These are phyloP conservation scores for Drosophila busckii DNA, from an alignment of 1,140 invertebrate genomes.

Conservation along the genomic window DNA sequence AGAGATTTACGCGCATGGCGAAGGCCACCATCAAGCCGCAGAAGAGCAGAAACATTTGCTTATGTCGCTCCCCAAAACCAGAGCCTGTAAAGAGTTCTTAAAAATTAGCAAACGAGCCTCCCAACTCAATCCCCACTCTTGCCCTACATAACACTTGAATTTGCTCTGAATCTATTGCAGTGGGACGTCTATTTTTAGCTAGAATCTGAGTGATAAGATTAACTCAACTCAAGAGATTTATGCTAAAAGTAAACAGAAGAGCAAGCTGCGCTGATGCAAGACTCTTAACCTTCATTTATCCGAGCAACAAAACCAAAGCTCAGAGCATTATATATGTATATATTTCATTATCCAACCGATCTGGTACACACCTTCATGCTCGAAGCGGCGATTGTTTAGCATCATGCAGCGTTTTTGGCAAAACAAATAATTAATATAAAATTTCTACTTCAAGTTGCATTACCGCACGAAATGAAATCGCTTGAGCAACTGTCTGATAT, in stretches of 20 bases:
- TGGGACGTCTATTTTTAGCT: no score
- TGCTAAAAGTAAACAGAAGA: no score
- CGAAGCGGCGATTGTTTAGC: slow-evolving; percentile 56
- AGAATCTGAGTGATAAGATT: no score
- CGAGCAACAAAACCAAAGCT: no score
- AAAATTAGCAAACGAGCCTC: slow-evolving; percentile 10
- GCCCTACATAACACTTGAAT: background rate
- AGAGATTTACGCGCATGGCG: slow-evolving; percentile 83
- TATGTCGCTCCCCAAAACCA: slow-evolving; percentile 82
- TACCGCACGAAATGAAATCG: slow-evolving; percentile 1
- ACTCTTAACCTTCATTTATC: no score
- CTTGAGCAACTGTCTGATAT: slow-evolving; percentile 7
- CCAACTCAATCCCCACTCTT: no score
- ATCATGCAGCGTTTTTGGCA: slow-evolving; percentile 23
- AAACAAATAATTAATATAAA: no score
- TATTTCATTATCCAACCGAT: background rate
- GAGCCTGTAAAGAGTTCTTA: slow-evolving; percentile 32
- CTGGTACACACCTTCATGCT: slow-evolving; percentile 59
- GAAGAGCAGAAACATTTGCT: slow-evolving; percentile 83
- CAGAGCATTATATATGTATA: no score
- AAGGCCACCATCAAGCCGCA: slow-evolving; percentile 82
- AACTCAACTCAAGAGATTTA: no score
- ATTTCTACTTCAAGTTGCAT: no score
- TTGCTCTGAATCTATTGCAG: no score
- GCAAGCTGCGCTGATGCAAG: no score